phyloP scores from a whole-genome alignment of 2,888 invertebrate species.

The Scrobipalpa atriplicella region DNA sequence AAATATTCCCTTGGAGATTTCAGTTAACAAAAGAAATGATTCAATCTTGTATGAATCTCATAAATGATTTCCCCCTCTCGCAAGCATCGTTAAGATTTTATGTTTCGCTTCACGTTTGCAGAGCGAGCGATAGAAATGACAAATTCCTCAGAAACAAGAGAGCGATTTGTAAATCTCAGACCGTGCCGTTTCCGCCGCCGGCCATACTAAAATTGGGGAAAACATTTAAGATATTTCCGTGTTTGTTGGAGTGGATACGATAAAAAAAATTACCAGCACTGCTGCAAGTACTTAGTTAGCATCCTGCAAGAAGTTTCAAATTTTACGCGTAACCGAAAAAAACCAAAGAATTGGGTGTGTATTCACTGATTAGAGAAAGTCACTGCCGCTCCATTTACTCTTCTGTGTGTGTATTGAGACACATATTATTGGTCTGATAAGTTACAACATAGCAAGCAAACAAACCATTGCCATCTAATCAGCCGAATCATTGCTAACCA shows the following conservation, averaged over 20 bases:
- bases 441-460: no score
- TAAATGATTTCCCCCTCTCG: not conserved
- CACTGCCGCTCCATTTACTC: no score
- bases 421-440: no score
- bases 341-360: no score
- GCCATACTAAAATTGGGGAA: not conserved
- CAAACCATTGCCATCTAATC: no score
- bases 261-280: not conserved
- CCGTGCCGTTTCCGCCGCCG: not conserved
- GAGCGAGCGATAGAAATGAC: slow-evolving; percentile 1
- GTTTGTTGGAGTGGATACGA: not conserved
- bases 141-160: not conserved
- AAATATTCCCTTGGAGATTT: not conserved
- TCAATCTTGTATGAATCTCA: slow-evolving; percentile 1
- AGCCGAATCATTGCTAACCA: no score
- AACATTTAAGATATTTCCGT: not conserved
- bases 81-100: slow-evolving; percentile 5
- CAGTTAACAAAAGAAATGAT: not conserved
- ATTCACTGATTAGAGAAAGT: no score
- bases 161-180: not conserved
- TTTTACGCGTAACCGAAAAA: no score
- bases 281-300: not conserved
- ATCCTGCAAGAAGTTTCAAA: no score
- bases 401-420: no score
- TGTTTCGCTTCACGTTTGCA: slow-evolving; percentile 11